A percentile compares a stretch with the other conserved stretches of the same genome.
Evolutionary conservation across 2,888 invertebrate species (phyloP).

Genomic region (Pterostichus madidus): DNA sequence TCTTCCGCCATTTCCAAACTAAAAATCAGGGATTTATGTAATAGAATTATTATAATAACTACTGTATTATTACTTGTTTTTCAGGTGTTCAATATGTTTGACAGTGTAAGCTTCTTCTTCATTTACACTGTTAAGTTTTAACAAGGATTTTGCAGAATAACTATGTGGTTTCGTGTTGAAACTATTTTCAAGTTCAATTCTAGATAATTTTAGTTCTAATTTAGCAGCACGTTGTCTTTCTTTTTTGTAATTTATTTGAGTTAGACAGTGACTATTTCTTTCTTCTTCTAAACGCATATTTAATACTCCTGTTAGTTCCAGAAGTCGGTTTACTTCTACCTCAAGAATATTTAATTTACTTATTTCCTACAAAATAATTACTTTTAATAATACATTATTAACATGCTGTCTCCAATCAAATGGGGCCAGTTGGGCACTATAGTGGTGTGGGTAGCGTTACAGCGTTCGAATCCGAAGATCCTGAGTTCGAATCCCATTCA

Average conservation of each 20-base stretch:
- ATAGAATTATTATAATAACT: not conserved
- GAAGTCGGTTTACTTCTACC: conserved; percentile 81
- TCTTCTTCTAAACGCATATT: conserved; percentile 81
- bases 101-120: conserved; percentile 72
- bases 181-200: conserved; percentile 79
- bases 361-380: conserved; percentile 51
- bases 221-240: conserved; percentile 81
- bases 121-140: conserved; percentile 68
- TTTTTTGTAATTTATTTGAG: conserved; percentile 74
- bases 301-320: conserved; percentile 80
- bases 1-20: conserved; percentile 83
- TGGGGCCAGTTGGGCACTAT: too few relatives aligned
- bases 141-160: conserved; percentile 72
- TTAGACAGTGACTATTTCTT: conserved; percentile 74
- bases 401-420: too few relatives aligned
- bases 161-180: conserved; percentile 73
- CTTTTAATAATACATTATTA: too few relatives aligned
- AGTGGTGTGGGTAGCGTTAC: too few relatives aligned
- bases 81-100: conserved; percentile 76
- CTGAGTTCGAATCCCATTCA: too few relatives aligned
- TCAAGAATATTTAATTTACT: conserved; percentile 78
- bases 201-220: conserved; percentile 79
- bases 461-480: too few relatives aligned
- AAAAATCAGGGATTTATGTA: not conserved
- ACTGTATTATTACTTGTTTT: conserved; percentile 72